Evolutionary conservation across 30 jellyfish, hydroid and myxozoan genomes (phyloP), one percentile per base, ranked within the genome.

Genomic region (Cassiopea xamachana): DNA sequence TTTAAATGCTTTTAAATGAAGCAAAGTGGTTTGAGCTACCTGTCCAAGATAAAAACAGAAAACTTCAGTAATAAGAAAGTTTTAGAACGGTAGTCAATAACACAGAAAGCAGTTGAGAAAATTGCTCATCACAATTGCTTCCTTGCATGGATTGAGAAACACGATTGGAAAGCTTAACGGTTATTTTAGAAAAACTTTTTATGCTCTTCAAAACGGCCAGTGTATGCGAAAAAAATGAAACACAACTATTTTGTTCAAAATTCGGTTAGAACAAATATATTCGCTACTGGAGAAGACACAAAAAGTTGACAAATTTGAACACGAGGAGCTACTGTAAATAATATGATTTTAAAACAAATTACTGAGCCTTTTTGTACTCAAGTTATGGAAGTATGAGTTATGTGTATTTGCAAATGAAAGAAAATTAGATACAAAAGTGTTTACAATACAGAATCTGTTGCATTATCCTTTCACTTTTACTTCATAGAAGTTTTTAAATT

Each of bases 351-450:
- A 77, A 55, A 77, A 87, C 78, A 87, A 77, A 67, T 51, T 60
- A 73, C 95, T 79, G 82, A 88, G 95, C 95, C 95, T 77, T 77
- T 88, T 88, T 80, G 86, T 50, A 88, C 90, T n/a, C 86, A 45
- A 58, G 73, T 75, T 74, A 87, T 75, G 77, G 89, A 87, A 75
- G 73, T 74, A 55, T 71, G 89, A 87, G 61, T 71, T 75, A 55
- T 71, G 48, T 45, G 39, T 75, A 75, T 45, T 75, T 46, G 87
- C 4, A 71, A 27, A 19, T 78, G 87, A 75, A 60, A 49, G 85
- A 50, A 72, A 70, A 44, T 10, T 69, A 84, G 71, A 68, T 84
- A 72, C 84, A 55, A 16, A 51, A 64, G 46, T 70, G 91, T 78
- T 78, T 78, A 48, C 75, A 78, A n/a, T 43, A 78, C 49, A n/a